phyloP scores from a whole-genome alignment of 2,797 vertebrate species.

The Ctenopoma multispine region DNA sequence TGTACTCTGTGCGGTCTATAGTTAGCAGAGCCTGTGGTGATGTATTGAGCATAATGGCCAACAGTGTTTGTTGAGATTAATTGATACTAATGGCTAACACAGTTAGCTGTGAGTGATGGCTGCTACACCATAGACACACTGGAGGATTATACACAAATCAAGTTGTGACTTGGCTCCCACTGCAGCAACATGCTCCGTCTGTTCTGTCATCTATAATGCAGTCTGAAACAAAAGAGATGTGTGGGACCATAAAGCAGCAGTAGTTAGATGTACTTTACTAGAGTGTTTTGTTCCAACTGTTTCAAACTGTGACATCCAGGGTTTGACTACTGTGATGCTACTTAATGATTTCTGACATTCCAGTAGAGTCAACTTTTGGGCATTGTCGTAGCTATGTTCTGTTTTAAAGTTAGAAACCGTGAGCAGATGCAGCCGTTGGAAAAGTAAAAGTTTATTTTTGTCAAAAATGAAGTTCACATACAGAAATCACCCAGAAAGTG shows the following conservation, averaged over 20 bases:
- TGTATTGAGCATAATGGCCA: constrained; percentile 74
- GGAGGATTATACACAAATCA: constrained; percentile 74
- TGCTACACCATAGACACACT: constrained; percentile 62
- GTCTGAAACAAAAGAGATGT: constrained; percentile 30
- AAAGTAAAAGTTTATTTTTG: not conserved
- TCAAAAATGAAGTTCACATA: not conserved
- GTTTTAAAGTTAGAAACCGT: not conserved
- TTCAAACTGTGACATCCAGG: not conserved
- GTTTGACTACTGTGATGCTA: constrained; percentile 12
- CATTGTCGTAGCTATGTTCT: not conserved
- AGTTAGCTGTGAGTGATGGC: constrained; percentile 78
- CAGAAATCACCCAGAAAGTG: constrained; percentile 12
- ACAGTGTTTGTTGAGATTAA: constrained; percentile 79
- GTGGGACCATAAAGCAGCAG: constrained; percentile 37
- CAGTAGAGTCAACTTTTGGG: not conserved
- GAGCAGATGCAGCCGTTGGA: not conserved
- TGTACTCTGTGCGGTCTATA: constrained; percentile 38
- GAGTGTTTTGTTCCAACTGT: constrained; percentile 8
- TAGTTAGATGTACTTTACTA: constrained; percentile 1
- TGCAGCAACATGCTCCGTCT: constrained; percentile 58
- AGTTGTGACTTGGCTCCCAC: constrained; percentile 50
- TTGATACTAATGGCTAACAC: constrained; percentile 81
- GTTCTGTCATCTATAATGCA: constrained; percentile 41
- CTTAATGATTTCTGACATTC: not conserved
- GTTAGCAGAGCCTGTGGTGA: constrained; percentile 71